Evolutionary conservation across 2,797 vertebrate species (phyloP), one percentile per base, ranked within the genome.

Genomic region (Siniperca scherzeri): DNA sequence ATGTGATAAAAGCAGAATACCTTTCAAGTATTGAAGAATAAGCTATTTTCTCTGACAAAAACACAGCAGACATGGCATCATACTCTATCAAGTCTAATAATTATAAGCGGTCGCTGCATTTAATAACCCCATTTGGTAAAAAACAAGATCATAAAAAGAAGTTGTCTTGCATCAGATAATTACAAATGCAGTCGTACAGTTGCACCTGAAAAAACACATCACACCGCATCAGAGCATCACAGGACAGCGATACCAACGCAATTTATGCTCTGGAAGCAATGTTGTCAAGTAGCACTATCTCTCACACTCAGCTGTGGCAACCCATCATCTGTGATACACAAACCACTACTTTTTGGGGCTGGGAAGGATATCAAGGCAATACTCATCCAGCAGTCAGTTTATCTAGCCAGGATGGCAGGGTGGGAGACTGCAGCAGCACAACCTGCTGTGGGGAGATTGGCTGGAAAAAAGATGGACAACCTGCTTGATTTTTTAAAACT

Each of bases 201-300:
- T 57, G 27, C 46, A 52, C 60, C 61, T 50, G 40, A 74, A 78
- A 77, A 83, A 69, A 0, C 50, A 67, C 59, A 80, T 81, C 64
- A 74, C 66, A 69, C 56, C 38, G 7, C 76, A 82, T 75, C 73
- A 38, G 46, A 64, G 86, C 12, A 16, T 73, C 55, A 25, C 74
- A 70, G 75, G 64, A 70, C 82, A 80, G 50, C 0, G 66, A 85
- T 53, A 88, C 60, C 61, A 60, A 78, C 81, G 83, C 79, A 74
- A 80, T 84, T 83, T 83, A 82, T 81, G 78, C 70, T 81, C 65
- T 57, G 70, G 83, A 80, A 86, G 80, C 77, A 78, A 75, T 67
- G 86, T 82, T 91, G 88, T 91, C 86, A 87, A 87, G 84, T 78
- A 84, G 68, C 62, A 83, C 93, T 93, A 95, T 94, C 93, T 90